These are phyloP conservation scores for silkworm (Bombyx mori) DNA, from an alignment of 1,140 invertebrate genomes.

Conservation along the genomic window ASM3026992v2 NC_085124.1:1043001-1043500, in stretches of 20 bases:
- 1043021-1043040: conserved; percentile 80
- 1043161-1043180: conserved; percentile 70
- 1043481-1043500: conserved; percentile 22
- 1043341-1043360: conserved; percentile 13
- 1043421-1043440: conserved; percentile 10
- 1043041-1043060: conserved; percentile 81
- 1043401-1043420: conserved; percentile 18
- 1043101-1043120: conserved; percentile 69
- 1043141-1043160: conserved; percentile 75
- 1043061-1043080: conserved; percentile 83
- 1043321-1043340: conserved; percentile 78
- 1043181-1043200: conserved; percentile 74
- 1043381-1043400: conserved; percentile 16
- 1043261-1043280: conserved; percentile 32
- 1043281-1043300: conserved; percentile 74
- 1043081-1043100: conserved; percentile 74
- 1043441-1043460: conserved; percentile 13
- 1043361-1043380: conserved; percentile 10
- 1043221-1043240: conserved; percentile 72
- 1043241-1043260: conserved; percentile 30
- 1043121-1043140: conserved; percentile 69
- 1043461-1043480: conserved; percentile 8
- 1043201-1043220: conserved; percentile 71
- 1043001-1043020: conserved; percentile 82
- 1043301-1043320: conserved; percentile 71